Base-by-base conservation (phyloP, 53 echinoderm and acorn worm species). In the Echinarachnius parma region DNA sequence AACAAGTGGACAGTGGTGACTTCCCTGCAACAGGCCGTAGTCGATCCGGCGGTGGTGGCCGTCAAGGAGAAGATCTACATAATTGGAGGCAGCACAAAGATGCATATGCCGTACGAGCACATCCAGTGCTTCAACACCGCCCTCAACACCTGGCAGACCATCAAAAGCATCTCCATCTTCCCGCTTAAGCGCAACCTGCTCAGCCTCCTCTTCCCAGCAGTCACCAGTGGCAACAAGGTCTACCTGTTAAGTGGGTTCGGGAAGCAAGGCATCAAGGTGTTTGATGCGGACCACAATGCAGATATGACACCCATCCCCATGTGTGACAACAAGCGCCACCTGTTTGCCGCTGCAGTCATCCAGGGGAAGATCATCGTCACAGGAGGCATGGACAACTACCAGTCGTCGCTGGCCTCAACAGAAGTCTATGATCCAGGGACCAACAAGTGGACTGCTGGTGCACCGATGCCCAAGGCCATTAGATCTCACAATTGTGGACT, bases 361-460 rank as follows among this genome's bases (percentile, higher is more conserved):
- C 62, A 83, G 45, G 79, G 61, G 3, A 69, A 80, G 69, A 86
- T 91, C 1, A 66, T 75, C 21, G 86, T 86, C 7, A 80, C 80
- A 2, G 90, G 90, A 21, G 90, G 90, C 13, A 89, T 89, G 89
- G 69, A 76, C 18, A 89, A 89, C 69, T 89, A 85, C 63, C 54
- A 77, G 53, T 80, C 89, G 0, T n/a, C n/a, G n/a, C 70, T 89
- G 37, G 44, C 74, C n/a, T 57, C 83, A 2, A 67, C 78, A 0
- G 78, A 91, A 33, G 69, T 77, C 9, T 91, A 79, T 55, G 34
- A 64, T 72, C 91, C 91, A 18, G 19, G 23, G 1, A 60, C 61
- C 1, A 80, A 61, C 31, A 62, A 75, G 34, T 91, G 91, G 91
- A 45, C 48, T 2, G 46, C 21, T 5, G 83, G 48, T 13, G 77